Percentiles rank a stretch among this genome's conserved stretches.
Evolutionary conservation across 2,113 vertebrate genomes (phyloP).

Genomic region (Rhipidura dahli): DNA sequence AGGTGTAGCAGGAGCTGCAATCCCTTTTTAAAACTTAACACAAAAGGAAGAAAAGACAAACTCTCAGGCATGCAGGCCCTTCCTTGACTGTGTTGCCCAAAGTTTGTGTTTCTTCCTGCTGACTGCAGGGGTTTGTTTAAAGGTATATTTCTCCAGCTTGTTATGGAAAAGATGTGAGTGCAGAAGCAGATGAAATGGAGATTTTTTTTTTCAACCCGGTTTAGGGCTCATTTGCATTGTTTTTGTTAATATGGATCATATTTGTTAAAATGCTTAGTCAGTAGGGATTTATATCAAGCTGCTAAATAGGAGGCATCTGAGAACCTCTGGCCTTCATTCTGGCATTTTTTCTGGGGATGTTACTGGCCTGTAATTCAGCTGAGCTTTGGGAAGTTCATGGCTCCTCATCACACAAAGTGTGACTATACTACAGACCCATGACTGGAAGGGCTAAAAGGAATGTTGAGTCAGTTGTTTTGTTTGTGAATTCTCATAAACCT

Average conservation of each 20-base stretch:
- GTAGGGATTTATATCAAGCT: not conserved
- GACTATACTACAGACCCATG: not conserved
- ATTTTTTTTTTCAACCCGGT: not conserved
- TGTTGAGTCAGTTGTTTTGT: fast-evolving
- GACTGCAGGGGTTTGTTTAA: not conserved
- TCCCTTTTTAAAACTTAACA: not conserved
- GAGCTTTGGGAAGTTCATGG: not conserved
- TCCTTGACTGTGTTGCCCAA: not conserved
- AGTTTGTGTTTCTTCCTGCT: not conserved
- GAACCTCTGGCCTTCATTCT: fast-evolving
- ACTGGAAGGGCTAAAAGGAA: not conserved
- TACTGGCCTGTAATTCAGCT: not conserved
- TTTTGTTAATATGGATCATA: not conserved
- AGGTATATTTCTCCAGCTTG: not conserved
- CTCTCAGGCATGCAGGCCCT: not conserved
- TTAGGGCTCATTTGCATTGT: not conserved
- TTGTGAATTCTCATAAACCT: not conserved
- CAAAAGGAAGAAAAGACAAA: not conserved
- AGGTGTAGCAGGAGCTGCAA: not conserved
- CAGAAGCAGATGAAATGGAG: not conserved
- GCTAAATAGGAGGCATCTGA: not conserved
- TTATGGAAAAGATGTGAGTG: not conserved
- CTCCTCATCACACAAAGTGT: not conserved
- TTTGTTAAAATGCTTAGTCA: not conserved
- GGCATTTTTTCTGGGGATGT: not conserved